Base-by-base conservation (phyloP, 2,113 vertebrate species). In the Zapornia atra region DNA sequence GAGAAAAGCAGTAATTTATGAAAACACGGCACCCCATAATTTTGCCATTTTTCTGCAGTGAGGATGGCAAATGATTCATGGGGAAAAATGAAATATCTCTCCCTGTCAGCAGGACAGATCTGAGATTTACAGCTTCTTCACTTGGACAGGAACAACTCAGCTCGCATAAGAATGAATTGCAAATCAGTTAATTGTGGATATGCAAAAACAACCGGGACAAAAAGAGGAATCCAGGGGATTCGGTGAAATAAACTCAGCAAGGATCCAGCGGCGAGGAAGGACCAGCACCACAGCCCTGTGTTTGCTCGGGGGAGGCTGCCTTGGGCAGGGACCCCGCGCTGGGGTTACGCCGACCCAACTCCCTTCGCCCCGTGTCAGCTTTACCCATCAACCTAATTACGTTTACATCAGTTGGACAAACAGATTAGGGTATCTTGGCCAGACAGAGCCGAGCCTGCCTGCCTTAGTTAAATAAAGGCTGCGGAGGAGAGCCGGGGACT, bases 21-120 rank as follows among this genome's bases (percentile, higher is more conserved):
- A 98, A 98, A 98, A 98, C 97, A 98, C 40, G 92, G 96, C 82
- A 92, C 96, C 98, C 98, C 97, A 97, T 98, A 97, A 98, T 98
- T 98, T 98, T 98, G 97, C 97, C 98, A 98, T 98, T 98, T 98
- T 98, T 98, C 98, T 98, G 96, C 97, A 98, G 94, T 98, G 97
- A 98, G 98, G 96, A 97, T 97, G 96, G 98, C 97, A 97, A 98
- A 97, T 98, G 98, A 98, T 98, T 98, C 98, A 98, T 97, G 97
- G 94, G 96, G 84, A 95, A 96, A 98, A 98, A 97, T 98, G 98
- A 98, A 98, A 98, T 98, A 98, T 98, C 97, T 98, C 95, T 98
- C 95, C 69, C 97, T 98, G 97, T 98, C 98, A 98, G 94, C 93
- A 98, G 97, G 97, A 97, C 84, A 96, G 97, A 98, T 97, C 94